Evolutionary conservation across 2,113 vertebrate species (phyloP), one percentile per base, ranked within the genome.

Genomic region (Osmerus mordax): DNA sequence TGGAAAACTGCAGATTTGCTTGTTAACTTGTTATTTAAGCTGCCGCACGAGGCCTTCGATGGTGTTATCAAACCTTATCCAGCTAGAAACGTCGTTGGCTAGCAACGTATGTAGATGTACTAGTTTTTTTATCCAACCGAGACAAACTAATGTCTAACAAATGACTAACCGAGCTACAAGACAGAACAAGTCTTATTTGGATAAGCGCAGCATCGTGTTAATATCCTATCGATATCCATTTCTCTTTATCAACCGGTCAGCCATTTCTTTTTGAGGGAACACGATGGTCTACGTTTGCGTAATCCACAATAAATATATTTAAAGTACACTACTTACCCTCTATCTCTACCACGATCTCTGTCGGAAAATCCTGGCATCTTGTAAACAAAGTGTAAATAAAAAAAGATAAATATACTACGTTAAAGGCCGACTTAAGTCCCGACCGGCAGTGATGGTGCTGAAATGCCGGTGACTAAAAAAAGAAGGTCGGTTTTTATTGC

Each of bases 341-440:
- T 92, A 73, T 95, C 96, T 90, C 96, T 93, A 81, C 94, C 94
- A 77, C 96, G 96, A 21, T 97, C 96, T 92, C 96, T 94, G 89
- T 98, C 97, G 73, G 95, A 93, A 87, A 95, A 98, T 83, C 97
- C 94, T 61, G 97, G 96, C 96, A 99, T 98, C 0, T 71, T 89
- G 76, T 62, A 70, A 77, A 70, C 66, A 32, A 82, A 4, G 0
- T 11, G 56, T 71, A 78, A 74, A 89, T 89, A 78, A 69, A 82
- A 86, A 69, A 32, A 56, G 69, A 74, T 74, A 81, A 72, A 78
- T 77, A 87, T 86, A 87, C 83, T 65, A 69, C 8, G 56, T 61
- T 5, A 0, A 12, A 58, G 11, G 15, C 23, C n/a, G 53, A 54
- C n/a, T 28, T 29, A 9, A 11, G 25, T 55, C 41, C 8, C 3